Percentiles rank a stretch among this genome's conserved stretches.
Conservation (phyloP, 2,113 vertebrate species). For the Seriola dumerili region DNA sequence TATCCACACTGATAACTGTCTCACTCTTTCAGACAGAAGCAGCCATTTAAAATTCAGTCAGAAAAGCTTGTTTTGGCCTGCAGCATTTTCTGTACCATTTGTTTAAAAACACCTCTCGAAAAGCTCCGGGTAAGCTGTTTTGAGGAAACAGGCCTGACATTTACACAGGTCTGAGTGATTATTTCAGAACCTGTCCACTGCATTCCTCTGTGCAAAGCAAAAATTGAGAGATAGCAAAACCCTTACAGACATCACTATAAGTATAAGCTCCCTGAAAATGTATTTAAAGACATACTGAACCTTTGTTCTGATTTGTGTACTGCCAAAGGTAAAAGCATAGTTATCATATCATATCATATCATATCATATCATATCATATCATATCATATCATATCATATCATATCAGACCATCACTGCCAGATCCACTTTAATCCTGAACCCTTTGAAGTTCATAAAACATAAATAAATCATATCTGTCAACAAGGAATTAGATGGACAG, state of each 20-base stretch:
- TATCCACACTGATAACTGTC: slow-evolving; percentile 23
- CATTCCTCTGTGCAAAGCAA: slow-evolving; percentile 15
- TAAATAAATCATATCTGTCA: not conserved
- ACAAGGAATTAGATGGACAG: not conserved
- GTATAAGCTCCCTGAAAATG: not conserved
- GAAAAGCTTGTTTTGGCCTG: slow-evolving; percentile 9
- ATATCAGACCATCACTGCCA: not conserved
- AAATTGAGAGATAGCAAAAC: not conserved
- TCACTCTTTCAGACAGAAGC: not conserved
- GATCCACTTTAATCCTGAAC: not conserved
- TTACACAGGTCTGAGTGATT: slow-evolving; percentile 29
- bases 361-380: not conserved
- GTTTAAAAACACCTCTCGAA: slow-evolving; percentile 5
- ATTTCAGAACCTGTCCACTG: slow-evolving; percentile 2
- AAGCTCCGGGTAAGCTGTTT: not conserved
- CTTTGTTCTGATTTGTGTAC: slow-evolving; percentile 14
- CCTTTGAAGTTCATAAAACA: not conserved
- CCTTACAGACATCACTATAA: not conserved
- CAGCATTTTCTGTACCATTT: slow-evolving; percentile 16
- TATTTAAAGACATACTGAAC: not conserved
- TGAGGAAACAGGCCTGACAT: slow-evolving; percentile 41
- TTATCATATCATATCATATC: slow-evolving; percentile 7
- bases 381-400: not conserved
- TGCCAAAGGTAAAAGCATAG: not conserved
- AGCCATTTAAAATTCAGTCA: not conserved